Evolutionary conservation across 2,113 vertebrate species (phyloP).

Genomic region (Lampris incognitus): DNA sequence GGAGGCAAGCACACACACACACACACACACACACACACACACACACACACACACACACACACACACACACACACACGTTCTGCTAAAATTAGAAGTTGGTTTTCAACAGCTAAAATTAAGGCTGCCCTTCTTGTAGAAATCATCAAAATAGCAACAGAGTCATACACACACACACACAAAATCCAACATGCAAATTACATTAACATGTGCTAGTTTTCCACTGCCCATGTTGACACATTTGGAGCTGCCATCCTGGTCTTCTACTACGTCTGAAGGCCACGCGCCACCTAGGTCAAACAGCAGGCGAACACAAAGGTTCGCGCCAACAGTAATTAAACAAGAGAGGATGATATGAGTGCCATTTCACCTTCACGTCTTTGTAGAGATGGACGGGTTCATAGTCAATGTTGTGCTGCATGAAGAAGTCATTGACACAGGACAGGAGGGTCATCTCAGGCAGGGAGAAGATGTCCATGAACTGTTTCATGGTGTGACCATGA

Average conservation of each 20-base stretch:
- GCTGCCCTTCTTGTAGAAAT: not conserved
- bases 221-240: not conserved
- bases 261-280: not conserved
- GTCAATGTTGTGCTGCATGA: constrained; percentile 97
- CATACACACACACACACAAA: constrained; percentile 2
- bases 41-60: too few relatives aligned
- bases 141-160: constrained; percentile 2
- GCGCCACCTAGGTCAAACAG: not conserved
- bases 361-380: constrained; percentile 97
- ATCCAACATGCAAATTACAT: constrained; percentile 21
- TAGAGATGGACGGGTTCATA: constrained; percentile 98
- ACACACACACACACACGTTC: not conserved
- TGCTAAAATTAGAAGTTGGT: constrained; percentile 72
- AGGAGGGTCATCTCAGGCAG: constrained; percentile 97
- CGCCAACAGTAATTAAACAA: not conserved
- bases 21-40: too few relatives aligned
- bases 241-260: not conserved
- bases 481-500: constrained; percentile 95
- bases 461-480: constrained; percentile 99
- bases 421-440: constrained; percentile 96
- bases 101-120: constrained; percentile 68
- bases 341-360: not conserved
- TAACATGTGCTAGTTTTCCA: not conserved
- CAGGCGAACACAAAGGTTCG: not conserved
- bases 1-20: constrained; percentile 25